Evolutionary conservation across 2,888 invertebrate species (phyloP), one percentile per base, ranked within the genome.

Genomic region (Archaeoteleia sp.): DNA sequence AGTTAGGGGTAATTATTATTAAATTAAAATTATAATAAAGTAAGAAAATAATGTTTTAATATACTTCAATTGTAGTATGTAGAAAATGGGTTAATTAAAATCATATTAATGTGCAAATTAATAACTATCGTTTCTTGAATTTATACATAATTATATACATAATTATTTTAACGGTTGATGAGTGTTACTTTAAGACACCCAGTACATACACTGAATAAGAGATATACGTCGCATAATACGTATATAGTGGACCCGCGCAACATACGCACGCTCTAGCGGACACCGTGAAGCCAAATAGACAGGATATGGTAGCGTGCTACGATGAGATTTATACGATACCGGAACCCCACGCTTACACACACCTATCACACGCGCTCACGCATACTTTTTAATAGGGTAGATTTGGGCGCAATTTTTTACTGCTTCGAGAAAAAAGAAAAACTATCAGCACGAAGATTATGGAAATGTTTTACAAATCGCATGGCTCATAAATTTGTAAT

Each of bases 311-410:
- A 65, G 72, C 67, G 73, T 73, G 74, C 72, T 74, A 75, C 78
- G 78, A 80, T 78, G 79, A 81, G 83, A 82, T 84, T 83, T 83
- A 82, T 78, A 74, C 76, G 78, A 79, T 77, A 79, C 76, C 78
- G 79, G 78, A 80, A 80, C 78, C 77, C 76, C 71, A 73, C 67
- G 71, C 68, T 63, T 73, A 71, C 72, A 39, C 67, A 58, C 63
- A 39, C 60, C 49, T 53, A 65, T 58, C 58, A 62, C 58, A 49
- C 65, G 65, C 60, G 55, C 58, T 63, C 69, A 67, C 53, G 61
- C 62, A 39, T 58, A 40, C 66, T 14, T 37, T 34, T 53, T 39
- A 42, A 53, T 34, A 23, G 53, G 46, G 63, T 49, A 15, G 51
- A 65, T 58, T 46, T 39, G 25, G 57, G 34, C 17, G 46, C 32